Evolutionary conservation across 1,140 invertebrate species (phyloP), one percentile per base, ranked within the genome.

Genomic region (Geopemphigus sp.): DNA sequence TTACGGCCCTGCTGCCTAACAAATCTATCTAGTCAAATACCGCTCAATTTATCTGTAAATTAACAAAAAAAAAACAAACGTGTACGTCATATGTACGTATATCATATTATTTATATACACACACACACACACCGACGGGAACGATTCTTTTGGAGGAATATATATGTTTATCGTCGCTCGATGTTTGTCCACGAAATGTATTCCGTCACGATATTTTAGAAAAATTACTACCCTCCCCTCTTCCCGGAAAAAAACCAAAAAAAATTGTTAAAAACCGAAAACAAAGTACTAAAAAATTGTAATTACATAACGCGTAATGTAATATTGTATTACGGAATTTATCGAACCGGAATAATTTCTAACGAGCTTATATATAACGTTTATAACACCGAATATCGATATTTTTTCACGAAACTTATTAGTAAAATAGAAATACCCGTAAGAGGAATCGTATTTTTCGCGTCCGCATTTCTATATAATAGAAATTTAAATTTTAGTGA

Each of bases 31-130:
- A 68, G 64, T 68, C 64, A 47, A 68, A 47, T 6, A 32, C 64
- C 64, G 64, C 64, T 68, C 64, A 68, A 68, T 68, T 68, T 47
- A 68, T n/a, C 39, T 17, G n/a, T 8, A 68, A 68, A 68, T 68
- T 68, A 22, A 68, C 32, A 47, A 39, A 63, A 29, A n/a, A n/a
- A n/a, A n/a, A n/a, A n/a, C n/a, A n/a, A n/a, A n/a, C n/a, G n/a
- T n/a, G n/a, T n/a, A n/a, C n/a, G n/a, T n/a, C n/a, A n/a, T n/a
- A n/a, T n/a, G n/a, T n/a, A n/a, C n/a, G n/a, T n/a, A n/a, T n/a
- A 66, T n/a, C 17, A 56, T 56, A 19, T n/a, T 56, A 56, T 56
- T n/a, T 2, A n/a, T 57, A 57, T 57, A 57, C 17, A 24, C n/a
- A n/a, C n/a, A n/a, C n/a, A n/a, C n/a, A n/a, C n/a, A 47, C 15